These are phyloP conservation scores for Tamandua tetradactyla DNA, from an alignment of 2,797 vertebrate species.

Conservation along the genomic window DNA sequence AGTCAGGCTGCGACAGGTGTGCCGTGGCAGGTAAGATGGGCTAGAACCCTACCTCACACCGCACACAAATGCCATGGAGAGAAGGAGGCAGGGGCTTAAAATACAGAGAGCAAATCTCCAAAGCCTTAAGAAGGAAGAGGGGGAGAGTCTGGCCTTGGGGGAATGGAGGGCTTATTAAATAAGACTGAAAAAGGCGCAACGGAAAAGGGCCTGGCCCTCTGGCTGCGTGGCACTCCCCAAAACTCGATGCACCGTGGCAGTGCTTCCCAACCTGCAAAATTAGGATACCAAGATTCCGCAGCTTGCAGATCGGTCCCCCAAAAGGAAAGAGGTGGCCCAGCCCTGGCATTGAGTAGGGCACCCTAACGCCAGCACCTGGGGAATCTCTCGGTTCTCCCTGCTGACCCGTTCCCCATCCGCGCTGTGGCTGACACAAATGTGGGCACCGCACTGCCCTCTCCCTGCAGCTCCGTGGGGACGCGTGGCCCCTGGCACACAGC, in stretches of 20 bases:
- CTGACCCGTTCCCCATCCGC: background rate
- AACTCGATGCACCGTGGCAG: accelerated
- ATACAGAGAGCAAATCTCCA: background rate
- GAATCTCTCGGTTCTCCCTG: too few relatives aligned
- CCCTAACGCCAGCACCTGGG: background rate
- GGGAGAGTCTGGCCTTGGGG: background rate
- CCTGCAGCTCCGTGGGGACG: background rate
- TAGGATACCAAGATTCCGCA: background rate
- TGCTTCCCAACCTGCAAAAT: background rate
- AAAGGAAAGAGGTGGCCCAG: too few relatives aligned
- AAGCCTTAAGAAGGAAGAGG: background rate
- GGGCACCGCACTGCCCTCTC: background rate
- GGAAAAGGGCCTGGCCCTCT: background rate
- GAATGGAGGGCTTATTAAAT: background rate
- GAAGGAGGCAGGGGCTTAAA: background rate
- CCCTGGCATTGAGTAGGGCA: accelerated
- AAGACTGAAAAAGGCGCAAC: background rate
- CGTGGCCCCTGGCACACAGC: background rate
- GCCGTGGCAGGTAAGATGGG: accelerated
- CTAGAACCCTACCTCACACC: background rate
- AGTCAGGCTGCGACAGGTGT: background rate
- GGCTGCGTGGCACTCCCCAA: accelerated
- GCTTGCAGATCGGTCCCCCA: background rate
- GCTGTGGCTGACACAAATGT: background rate
- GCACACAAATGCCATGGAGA: background rate